Conservation (phyloP, 2,113 vertebrate species). For the Coregonus clupeaformis region DNA sequence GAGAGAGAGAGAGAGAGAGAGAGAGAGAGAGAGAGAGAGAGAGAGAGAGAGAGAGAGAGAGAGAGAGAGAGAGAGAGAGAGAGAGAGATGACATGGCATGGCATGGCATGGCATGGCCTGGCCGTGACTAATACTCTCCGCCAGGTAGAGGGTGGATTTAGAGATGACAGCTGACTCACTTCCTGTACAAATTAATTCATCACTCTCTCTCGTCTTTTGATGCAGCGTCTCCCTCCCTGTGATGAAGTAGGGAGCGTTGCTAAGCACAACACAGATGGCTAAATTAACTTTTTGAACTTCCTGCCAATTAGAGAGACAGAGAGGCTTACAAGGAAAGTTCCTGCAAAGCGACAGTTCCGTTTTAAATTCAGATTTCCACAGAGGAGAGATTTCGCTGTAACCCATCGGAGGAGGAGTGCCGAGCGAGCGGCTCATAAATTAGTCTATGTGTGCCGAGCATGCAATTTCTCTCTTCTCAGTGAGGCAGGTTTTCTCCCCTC, state of each 20-base stretch:
- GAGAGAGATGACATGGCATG: no score
- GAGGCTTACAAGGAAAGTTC: slow-evolving; percentile 3
- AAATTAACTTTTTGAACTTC: slow-evolving; percentile 11
- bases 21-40: no score
- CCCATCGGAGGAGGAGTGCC: slow-evolving; percentile 1
- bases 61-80: neutral
- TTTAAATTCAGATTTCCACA: slow-evolving; percentile 1
- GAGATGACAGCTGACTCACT: slow-evolving; percentile 9
- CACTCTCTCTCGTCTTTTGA: neutral
- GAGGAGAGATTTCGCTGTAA: slow-evolving; percentile 18
- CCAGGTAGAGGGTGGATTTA: slow-evolving; percentile 12
- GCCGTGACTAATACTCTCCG: slow-evolving; percentile 21
- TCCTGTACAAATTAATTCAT: slow-evolving; percentile 1
- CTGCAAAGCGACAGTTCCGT: neutral
- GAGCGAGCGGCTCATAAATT: neutral
- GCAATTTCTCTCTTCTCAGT: neutral
- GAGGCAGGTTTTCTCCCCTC: neutral
- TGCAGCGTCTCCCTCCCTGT: neutral
- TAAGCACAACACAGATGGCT: slow-evolving; percentile 11
- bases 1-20: no score
- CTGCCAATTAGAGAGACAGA: neutral
- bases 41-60: no score
- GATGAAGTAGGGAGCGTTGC: neutral
- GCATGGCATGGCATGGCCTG: no score
- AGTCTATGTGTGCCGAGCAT: no score